Percentiles rank a stretch among this genome's conserved stretches.
Evolutionary conservation across 2,888 invertebrate genomes (phyloP).

Genomic region (Macroteleia sp.): DNA sequence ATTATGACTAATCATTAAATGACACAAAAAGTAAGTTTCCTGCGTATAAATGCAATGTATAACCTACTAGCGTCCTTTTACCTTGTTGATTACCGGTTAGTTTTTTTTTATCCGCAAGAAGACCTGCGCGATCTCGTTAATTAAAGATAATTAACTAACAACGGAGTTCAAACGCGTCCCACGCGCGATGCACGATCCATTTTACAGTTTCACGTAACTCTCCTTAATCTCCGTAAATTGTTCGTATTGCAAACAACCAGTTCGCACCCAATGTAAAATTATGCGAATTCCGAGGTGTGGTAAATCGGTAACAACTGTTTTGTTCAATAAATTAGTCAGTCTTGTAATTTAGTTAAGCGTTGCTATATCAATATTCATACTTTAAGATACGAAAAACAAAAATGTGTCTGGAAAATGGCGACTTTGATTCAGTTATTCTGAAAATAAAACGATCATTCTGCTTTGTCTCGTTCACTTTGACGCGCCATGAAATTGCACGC

Average conservation of each 20-base stretch:
- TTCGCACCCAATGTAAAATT: conserved; percentile 49
- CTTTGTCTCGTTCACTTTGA: conserved; percentile 7
- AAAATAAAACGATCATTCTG: background rate
- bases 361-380: conserved; percentile 45
- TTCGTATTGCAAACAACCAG: conserved; percentile 39
- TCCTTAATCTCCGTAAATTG: conserved; percentile 68
- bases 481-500: conserved; percentile 4
- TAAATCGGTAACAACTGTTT: conserved; percentile 44
- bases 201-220: conserved; percentile 61
- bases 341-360: conserved; percentile 23
- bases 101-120: conserved; percentile 46
- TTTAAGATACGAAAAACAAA: conserved; percentile 8
- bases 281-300: conserved; percentile 42
- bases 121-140: conserved; percentile 68
- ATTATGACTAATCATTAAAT: too few species aligned
- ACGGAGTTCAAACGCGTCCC: conserved; percentile 73
- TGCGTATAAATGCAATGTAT: conserved; percentile 18
- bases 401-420: conserved; percentile 7
- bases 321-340: conserved; percentile 29
- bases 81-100: conserved; percentile 33
- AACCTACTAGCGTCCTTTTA: conserved; percentile 24
- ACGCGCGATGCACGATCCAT: conserved; percentile 63
- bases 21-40: conserved; percentile 31
- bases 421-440: too few species aligned
- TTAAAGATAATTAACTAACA: conserved; percentile 72